Percentiles rank a stretch among this genome's conserved stretches.
phyloP scores from a whole-genome alignment of 2,888 invertebrate species.

The Lampropteryx suffumata region DNA sequence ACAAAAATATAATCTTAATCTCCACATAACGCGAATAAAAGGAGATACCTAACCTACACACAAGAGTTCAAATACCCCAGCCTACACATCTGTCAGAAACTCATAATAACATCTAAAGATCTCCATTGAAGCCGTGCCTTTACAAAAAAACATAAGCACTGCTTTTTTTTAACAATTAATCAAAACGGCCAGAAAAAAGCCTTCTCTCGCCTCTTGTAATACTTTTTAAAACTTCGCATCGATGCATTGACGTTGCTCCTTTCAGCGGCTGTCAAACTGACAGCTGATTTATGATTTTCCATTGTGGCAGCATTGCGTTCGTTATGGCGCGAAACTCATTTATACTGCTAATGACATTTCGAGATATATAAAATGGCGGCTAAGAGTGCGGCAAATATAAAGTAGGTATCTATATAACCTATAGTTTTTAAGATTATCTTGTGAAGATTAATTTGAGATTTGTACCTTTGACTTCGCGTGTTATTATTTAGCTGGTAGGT shows the following conservation, averaged over 20 bases:
- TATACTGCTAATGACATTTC: constrained; percentile 75
- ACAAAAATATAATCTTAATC: constrained; percentile 28
- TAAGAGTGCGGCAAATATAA: constrained; percentile 49
- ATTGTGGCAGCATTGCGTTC: constrained; percentile 73
- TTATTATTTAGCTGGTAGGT: constrained; percentile 30
- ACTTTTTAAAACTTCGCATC: constrained; percentile 72
- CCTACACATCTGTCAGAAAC: constrained; percentile 41
- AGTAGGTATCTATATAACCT: constrained; percentile 31
- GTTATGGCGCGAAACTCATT: constrained; percentile 78
- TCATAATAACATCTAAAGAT: constrained; percentile 47
- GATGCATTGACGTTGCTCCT: constrained; percentile 76
- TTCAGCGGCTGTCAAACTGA: constrained; percentile 78
- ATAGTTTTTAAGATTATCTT: constrained; percentile 50
- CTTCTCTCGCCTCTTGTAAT: constrained; percentile 40
- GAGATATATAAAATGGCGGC: constrained; percentile 69
- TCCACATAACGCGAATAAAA: constrained; percentile 14
- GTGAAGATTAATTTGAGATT: constrained; percentile 50
- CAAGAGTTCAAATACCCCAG: constrained; percentile 38
- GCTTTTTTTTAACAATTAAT: constrained; percentile 69
- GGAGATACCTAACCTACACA: constrained; percentile 28
- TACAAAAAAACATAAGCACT: constrained; percentile 47
- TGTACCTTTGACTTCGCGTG: constrained; percentile 43
- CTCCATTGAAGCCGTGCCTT: constrained; percentile 45
- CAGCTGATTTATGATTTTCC: constrained; percentile 77
- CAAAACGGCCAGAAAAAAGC: constrained; percentile 53